Evolutionary conservation across 2,113 vertebrate genomes (phyloP).

Genomic region (Ifrita kowaldi): DNA sequence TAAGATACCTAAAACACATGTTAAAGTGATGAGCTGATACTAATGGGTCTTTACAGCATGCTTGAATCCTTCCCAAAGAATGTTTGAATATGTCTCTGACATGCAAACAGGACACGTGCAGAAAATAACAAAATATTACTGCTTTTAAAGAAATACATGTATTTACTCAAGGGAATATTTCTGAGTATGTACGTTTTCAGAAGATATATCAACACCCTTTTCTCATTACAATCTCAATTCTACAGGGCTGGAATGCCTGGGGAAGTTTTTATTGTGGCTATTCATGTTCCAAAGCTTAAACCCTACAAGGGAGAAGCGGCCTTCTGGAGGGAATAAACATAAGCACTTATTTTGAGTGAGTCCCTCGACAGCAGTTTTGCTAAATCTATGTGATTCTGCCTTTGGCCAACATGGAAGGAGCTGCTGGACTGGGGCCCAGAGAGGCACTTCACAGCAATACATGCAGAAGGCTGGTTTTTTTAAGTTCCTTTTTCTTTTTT

Average conservation of each 20-base stretch:
- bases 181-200: background rate
- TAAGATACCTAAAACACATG: slow-evolving; percentile 26
- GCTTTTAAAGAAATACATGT: slow-evolving; percentile 26
- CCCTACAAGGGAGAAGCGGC: background rate
- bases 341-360: background rate
- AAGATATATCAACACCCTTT: background rate
- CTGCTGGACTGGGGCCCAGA: background rate
- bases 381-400: background rate
- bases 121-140: background rate
- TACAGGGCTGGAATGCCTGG: background rate
- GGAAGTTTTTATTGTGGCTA: background rate
- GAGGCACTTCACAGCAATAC: background rate
- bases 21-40: slow-evolving; percentile 19
- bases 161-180: slow-evolving; percentile 8
- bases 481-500: background rate
- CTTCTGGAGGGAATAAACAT: background rate
- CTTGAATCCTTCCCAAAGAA: background rate
- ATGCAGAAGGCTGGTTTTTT: background rate
- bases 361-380: background rate
- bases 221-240: background rate
- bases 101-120: background rate
- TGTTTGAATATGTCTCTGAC: background rate
- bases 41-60: background rate
- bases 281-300: background rate
- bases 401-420: background rate